Base-by-base conservation (phyloP, 2,888 invertebrate genomes). In the Byasa hedistus region DNA sequence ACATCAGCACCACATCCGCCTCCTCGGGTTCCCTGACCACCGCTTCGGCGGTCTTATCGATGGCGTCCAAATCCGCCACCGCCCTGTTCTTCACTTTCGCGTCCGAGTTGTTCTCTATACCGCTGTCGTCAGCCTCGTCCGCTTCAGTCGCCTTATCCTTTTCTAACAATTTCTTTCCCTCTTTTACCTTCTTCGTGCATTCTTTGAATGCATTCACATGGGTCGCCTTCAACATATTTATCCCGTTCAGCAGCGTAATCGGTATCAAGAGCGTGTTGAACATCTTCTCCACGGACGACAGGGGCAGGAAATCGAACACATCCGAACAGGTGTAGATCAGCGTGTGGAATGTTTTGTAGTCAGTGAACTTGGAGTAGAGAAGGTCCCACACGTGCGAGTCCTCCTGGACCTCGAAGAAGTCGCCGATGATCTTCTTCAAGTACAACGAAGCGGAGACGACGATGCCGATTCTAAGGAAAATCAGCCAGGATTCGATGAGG, bases 321-420 rank as follows among this genome's bases (percentile, higher is more conserved):
- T 93, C 91, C 0, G 95, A 94, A 80, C 96, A 96, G 0, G 96
- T 96, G 75, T 96, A 97, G 2, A 97, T 81, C 77, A 95, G 81
- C 0, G 96, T 95, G 76, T 97, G 96, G 76, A 97, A 97, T 71
- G 93, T 94, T 73, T 93, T 93, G 44, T 69, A 73, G 71, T 91
- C 83, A 0, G 93, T 92, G 63, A 97, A 92, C 79, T 97, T 97
- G 0, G 96, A 93, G 62, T 87, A 88, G 3, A 96, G 82, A 22
- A 97, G 93, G 68, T 96, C 95, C 81, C 94, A 94, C 5, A 97
- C 93, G 76, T 96, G 96, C 0, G 92, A 92, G 84, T 96, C 93
- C 12, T 93, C 93, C 57, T 92, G 79, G 0, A 86, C 78, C 2
- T 82, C 79, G 0, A 89, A 68, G 21, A 86, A 83, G 7, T 86